phyloP scores from a whole-genome alignment of 2,888 invertebrate species.

The Papilio elwesi region DNA sequence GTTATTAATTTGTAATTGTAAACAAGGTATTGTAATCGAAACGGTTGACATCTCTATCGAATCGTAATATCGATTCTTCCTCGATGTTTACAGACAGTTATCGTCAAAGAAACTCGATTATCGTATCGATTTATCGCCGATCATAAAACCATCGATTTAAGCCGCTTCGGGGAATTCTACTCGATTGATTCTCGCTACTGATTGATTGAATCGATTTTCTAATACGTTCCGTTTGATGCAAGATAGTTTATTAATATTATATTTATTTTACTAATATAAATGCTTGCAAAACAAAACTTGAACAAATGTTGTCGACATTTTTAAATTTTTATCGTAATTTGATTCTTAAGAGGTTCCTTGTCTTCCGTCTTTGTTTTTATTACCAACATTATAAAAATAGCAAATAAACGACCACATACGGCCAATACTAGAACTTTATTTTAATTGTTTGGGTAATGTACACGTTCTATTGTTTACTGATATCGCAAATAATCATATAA shows the following conservation, averaged over 20 bases:
- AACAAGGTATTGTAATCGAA: conserved; percentile 38
- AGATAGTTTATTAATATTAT: neutral
- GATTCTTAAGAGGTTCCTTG: too few relatives aligned
- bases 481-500: too few relatives aligned
- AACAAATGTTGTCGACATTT: too few relatives aligned
- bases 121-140: conserved; percentile 41
- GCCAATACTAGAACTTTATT: too few relatives aligned
- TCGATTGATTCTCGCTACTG: conserved; percentile 36
- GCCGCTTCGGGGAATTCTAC: conserved; percentile 20
- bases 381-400: too few relatives aligned
- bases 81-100: conserved; percentile 38
- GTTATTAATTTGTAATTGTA: conserved; percentile 38
- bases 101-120: conserved; percentile 32
- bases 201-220: conserved; percentile 4
- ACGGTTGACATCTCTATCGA: conserved; percentile 41
- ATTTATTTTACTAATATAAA: neutral
- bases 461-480: too few relatives aligned
- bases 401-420: too few relatives aligned
- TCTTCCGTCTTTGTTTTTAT: too few relatives aligned
- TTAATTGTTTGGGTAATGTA: too few relatives aligned
- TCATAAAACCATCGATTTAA: conserved; percentile 28
- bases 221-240: conserved; percentile 1
- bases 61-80: conserved; percentile 38
- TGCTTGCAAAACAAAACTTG: neutral
- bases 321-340: too few relatives aligned